phyloP scores from a whole-genome alignment of 2,797 vertebrate genomes.

The Falco peregrinus region DNA sequence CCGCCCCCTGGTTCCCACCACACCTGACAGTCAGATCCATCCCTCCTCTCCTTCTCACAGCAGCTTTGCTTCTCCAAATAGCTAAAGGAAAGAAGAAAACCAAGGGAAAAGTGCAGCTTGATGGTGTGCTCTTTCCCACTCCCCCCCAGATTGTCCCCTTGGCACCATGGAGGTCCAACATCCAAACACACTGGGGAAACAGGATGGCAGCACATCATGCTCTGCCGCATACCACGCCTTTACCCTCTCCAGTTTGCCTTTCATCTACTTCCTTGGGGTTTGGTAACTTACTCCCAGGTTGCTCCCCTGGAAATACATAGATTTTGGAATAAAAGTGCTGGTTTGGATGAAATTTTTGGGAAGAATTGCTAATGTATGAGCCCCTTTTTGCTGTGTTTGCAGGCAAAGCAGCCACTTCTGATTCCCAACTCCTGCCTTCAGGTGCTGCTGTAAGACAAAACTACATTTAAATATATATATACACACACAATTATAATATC shows the following conservation, averaged over 20 bases:
- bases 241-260: not conserved
- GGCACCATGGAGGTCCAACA: accelerated
- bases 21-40: not conserved
- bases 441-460: not conserved
- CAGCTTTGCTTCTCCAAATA: not conserved
- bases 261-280: not conserved
- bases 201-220: not conserved
- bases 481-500: not conserved
- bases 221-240: not conserved
- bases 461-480: not conserved
- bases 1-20: not conserved
- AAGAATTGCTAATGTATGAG: accelerated
- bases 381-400: not conserved
- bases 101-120: not conserved
- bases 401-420: not conserved
- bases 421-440: not conserved
- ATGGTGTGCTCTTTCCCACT: accelerated
- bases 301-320: not conserved
- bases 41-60: not conserved
- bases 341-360: not conserved
- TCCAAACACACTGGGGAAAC: not conserved
- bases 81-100: not conserved
- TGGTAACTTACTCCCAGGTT: not conserved
- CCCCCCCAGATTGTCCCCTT: not conserved
- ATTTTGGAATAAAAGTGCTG: not conserved